These are phyloP conservation scores for Onychostruthus taczanowskii DNA, from an alignment of 2,113 vertebrate species.

Conservation along the genomic window DNA sequence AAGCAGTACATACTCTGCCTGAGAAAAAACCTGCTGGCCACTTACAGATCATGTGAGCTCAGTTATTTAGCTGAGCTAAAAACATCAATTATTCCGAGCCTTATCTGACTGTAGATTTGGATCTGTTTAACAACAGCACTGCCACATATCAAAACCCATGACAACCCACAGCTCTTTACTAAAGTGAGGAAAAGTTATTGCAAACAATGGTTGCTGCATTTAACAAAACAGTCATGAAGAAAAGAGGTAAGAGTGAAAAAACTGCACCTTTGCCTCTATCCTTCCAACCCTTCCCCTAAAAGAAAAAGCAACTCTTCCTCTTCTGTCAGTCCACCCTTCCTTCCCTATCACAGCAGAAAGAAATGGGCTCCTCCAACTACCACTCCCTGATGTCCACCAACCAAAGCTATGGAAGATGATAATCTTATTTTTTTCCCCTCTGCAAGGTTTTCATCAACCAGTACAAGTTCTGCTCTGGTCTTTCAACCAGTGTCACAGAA, in stretches of 20 bases:
- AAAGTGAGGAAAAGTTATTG: neutral
- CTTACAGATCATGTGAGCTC: slow-evolving; percentile 27
- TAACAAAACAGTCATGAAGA: neutral
- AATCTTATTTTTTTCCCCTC: neutral
- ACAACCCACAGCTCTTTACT: neutral
- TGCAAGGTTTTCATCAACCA: neutral
- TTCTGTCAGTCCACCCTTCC: neutral
- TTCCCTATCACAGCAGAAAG: neutral
- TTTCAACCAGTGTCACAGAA: neutral
- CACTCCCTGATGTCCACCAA: neutral
- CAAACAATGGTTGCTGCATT: neutral
- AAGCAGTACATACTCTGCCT: slow-evolving; percentile 15
- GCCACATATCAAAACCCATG: neutral
- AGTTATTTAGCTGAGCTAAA: neutral
- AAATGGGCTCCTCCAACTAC: neutral
- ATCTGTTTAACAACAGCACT: neutral
- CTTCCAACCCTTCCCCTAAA: neutral
- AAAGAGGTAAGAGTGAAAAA: neutral
- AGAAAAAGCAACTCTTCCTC: neutral
- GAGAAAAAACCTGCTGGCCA: neutral
- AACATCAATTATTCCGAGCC: neutral
- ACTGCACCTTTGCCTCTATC: neutral
- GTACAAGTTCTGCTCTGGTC: neutral
- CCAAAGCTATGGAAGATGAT: neutral
- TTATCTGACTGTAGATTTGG: slow-evolving; percentile 19